These are phyloP conservation scores for Xenus cinereus DNA, from an alignment of 2,113 vertebrate genomes.

Conservation along the genomic window DNA sequence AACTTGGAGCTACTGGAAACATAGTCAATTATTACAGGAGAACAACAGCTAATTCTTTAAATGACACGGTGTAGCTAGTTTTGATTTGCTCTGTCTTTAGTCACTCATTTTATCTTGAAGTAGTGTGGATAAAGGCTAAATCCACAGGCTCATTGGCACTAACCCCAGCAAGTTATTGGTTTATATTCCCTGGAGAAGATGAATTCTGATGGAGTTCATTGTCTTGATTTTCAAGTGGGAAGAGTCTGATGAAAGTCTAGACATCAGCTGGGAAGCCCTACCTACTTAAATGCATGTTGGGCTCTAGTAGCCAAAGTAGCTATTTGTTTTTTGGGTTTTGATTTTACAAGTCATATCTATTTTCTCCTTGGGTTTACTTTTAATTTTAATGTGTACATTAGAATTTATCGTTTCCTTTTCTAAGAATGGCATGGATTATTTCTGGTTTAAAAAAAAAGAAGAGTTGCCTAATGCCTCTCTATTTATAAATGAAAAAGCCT, in stretches of 20 bases:
- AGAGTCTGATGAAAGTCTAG: neutral
- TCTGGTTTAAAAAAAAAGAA: neutral
- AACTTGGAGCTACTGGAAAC: neutral
- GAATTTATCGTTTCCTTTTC: neutral
- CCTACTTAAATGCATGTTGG: neutral
- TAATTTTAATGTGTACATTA: neutral
- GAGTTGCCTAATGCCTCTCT: neutral
- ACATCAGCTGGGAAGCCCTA: neutral
- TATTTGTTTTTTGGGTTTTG: neutral
- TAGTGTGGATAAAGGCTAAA: neutral
- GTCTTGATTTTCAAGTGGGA: constrained; percentile 2
- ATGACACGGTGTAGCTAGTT: neutral
- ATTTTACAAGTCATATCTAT: neutral
- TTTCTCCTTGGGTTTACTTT: neutral
- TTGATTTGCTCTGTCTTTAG: neutral
- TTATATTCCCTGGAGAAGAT: neutral
- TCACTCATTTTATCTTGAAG: neutral
- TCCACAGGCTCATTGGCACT: neutral
- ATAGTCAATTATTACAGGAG: neutral
- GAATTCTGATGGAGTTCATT: neutral
- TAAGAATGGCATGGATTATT: neutral
- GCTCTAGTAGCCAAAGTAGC: neutral
- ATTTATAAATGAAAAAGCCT: neutral
- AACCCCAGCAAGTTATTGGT: neutral
- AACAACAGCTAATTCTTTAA: neutral